phyloP scores from a whole-genome alignment of 1,140 invertebrate species.

The Tetragnatha versicolor region DNA sequence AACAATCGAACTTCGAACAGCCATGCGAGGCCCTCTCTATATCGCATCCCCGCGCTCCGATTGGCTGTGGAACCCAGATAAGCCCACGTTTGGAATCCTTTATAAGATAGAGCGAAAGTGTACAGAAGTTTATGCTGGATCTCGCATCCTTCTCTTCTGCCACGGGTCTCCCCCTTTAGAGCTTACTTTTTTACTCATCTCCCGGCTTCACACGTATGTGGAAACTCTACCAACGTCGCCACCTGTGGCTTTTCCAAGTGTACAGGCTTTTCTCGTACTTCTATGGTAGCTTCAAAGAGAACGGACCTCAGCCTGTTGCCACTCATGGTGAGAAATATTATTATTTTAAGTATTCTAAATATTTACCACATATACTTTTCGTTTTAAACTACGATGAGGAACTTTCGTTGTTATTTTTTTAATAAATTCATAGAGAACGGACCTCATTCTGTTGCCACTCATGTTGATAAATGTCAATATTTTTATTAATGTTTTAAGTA shows the following conservation, averaged over 20 bases:
- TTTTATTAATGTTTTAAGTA: too few relatives aligned
- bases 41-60: too few relatives aligned
- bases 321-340: conserved; percentile 11
- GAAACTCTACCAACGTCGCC: conserved; percentile 51
- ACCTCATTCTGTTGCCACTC: too few relatives aligned
- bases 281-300: conserved; percentile 37
- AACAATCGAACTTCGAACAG: too few relatives aligned
- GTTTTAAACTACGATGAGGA: not conserved
- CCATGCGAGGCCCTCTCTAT: too few relatives aligned
- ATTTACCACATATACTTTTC: too few relatives aligned
- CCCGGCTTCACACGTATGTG: conserved; percentile 34
- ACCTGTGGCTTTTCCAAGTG: conserved; percentile 41
- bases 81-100: conserved; percentile 1
- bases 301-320: not conserved
- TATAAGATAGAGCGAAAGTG: conserved; percentile 31
- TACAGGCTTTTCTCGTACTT: conserved; percentile 30
- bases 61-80: too few relatives aligned
- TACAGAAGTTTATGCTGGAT: conserved; percentile 40
- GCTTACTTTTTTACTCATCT: not conserved
- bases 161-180: not conserved
- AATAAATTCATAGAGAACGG: too few relatives aligned
- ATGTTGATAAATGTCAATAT: too few relatives aligned
- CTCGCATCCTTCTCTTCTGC: conserved; percentile 13
- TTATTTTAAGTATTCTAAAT: too few relatives aligned
- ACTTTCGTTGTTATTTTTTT: too few relatives aligned